A percentile compares a stretch with the other conserved stretches of the same genome.
Evolutionary conservation across 2,888 invertebrate genomes (phyloP).

Genomic region (Ditula angustiorana): DNA sequence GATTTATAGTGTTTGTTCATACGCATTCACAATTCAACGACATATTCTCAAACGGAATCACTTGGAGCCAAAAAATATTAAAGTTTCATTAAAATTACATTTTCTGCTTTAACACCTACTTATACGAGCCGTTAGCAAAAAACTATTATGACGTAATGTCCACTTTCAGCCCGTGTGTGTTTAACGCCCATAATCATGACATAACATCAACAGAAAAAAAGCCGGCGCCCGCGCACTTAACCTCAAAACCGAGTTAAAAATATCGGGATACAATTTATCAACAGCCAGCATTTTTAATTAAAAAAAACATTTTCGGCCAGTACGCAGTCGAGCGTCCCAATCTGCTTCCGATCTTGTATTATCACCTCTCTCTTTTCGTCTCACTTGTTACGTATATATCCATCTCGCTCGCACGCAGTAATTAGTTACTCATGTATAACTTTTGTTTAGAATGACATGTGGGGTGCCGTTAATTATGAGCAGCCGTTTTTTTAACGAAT

Average conservation of each 20-base stretch:
- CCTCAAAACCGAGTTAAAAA: constrained; percentile 63
- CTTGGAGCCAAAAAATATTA: too few relatives aligned
- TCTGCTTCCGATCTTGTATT: constrained; percentile 77
- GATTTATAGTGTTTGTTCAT: too few relatives aligned
- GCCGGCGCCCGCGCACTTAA: constrained; percentile 43
- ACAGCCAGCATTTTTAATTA: constrained; percentile 80
- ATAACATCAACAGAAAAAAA: constrained; percentile 2
- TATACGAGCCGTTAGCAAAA: too few relatives aligned
- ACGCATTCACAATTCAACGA: too few relatives aligned
- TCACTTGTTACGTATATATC: constrained; percentile 42
- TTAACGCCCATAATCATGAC: not conserved
- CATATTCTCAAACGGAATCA: too few relatives aligned
- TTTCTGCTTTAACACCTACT: too few relatives aligned
- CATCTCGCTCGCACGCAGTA: constrained; percentile 61
- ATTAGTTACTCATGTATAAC: constrained; percentile 81
- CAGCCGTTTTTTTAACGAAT: constrained; percentile 59
- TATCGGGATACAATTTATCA: constrained; percentile 76
- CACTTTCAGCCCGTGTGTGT: too few relatives aligned
- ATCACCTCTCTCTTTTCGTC: constrained; percentile 53
- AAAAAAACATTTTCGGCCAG: constrained; percentile 74
- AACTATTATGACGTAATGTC: too few relatives aligned
- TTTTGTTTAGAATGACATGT: constrained; percentile 83
- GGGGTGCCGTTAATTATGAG: constrained; percentile 74
- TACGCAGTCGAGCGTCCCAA: constrained; percentile 78
- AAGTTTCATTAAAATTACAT: too few relatives aligned